Base-by-base conservation (phyloP, 2,797 vertebrate species). In the Gadopsis marmoratus region DNA sequence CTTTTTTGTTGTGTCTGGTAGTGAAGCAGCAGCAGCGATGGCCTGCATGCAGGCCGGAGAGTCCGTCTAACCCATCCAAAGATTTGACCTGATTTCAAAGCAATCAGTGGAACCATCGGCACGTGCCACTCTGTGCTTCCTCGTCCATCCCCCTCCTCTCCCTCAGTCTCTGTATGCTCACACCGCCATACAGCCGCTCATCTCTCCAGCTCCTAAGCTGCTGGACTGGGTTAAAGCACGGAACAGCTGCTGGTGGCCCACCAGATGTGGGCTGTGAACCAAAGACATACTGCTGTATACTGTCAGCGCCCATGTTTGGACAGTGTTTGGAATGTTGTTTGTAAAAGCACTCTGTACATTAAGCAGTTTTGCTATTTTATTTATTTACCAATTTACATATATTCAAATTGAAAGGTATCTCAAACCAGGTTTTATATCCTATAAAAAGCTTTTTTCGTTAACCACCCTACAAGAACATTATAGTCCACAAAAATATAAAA, bases 1-100 rank as follows among this genome's bases (percentile, higher is more conserved):
- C 3, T n/a, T 66, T 74, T 76, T 53, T 86, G 79, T 88, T 85
- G 70, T 79, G 81, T 89, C 86, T 93, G 74, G 61, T 62, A 59
- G 71, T 81, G 53, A 67, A n/a, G n/a, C n/a, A 76, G 77, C 71
- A 10, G 72, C 45, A 17, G 63, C 11, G 11, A 50, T 76, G n/a
- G 82, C 48, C 59, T 58, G 65, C 69, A 67, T 56, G 31, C 45
- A 2, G 77, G 72, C 84, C 58, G 4, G 56, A 65, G 68, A 84
- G 81, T 79, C 82, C 7, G 12, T 55, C 61, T 86, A 17, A 67
- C 82, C 79, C 78, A 78, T 82, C 86, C 71, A 85, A 90, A 87
- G 84, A 85, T 92, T 86, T 94, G 91, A 93, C 94, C 94, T 91
- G 89, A 87, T 91, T 94, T 92, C 23, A 54, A 82, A 81, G 89